phyloP scores from a whole-genome alignment of 1,140 invertebrate species.

The Papilio polytes region DNA sequence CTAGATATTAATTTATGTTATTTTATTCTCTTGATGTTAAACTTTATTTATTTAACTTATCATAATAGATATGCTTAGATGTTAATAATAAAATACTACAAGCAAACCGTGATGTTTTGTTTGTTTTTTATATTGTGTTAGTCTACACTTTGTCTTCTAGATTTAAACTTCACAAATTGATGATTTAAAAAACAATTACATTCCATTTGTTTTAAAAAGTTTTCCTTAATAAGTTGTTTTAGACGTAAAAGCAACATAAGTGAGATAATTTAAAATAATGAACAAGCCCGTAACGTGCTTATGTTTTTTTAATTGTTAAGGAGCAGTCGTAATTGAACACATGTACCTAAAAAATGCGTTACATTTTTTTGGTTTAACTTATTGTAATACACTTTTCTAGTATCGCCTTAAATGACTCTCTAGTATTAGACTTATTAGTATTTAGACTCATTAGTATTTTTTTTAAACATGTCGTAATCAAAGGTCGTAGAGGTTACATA shows the following conservation, averaged over 20 bases:
- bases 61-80: background rate
- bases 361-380: background rate
- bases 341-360: background rate
- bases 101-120: too few relatives aligned
- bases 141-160: too few relatives aligned
- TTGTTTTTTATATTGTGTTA: too few relatives aligned
- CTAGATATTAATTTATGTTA: background rate
- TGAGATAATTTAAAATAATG: conserved; percentile 1
- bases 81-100: background rate
- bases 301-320: conserved; percentile 12
- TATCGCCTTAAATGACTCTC: too few relatives aligned
- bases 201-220: background rate
- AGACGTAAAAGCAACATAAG: background rate
- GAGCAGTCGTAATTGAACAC: background rate
- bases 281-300: conserved; percentile 3
- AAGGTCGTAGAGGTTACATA: background rate
- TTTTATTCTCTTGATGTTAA: background rate
- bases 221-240: background rate
- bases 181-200: too few relatives aligned
- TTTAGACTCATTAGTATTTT: too few relatives aligned
- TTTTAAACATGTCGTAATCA: background rate
- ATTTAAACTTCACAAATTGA: too few relatives aligned
- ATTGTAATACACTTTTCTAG: background rate
- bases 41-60: background rate
- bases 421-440: too few relatives aligned